phyloP scores from a whole-genome alignment of 2,888 invertebrate genomes.

The Platycnemis pennipes region DNA sequence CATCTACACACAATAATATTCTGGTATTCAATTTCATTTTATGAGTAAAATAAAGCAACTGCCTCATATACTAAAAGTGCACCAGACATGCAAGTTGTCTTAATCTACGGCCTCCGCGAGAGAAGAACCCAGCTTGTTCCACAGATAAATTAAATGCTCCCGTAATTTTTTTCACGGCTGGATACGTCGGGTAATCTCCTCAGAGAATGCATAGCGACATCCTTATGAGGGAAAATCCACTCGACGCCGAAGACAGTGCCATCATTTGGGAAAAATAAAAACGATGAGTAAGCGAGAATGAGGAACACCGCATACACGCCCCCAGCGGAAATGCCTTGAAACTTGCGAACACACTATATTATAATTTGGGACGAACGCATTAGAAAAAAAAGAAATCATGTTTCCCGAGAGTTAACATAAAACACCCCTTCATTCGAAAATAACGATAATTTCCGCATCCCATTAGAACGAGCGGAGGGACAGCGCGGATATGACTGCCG shows the following conservation, averaged over 20 bases:
- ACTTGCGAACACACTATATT: background rate
- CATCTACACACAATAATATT: too few species aligned
- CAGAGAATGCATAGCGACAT: too few species aligned
- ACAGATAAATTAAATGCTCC: too few species aligned
- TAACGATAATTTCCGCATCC: constrained; percentile 28
- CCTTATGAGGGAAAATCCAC: background rate
- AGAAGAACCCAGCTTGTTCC: too few species aligned
- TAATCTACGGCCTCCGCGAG: too few species aligned
- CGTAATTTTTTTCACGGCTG: too few species aligned
- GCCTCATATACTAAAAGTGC: too few species aligned
- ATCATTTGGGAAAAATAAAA: background rate
- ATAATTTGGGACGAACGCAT: background rate
- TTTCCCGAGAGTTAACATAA: too few species aligned
- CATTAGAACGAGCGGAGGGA: background rate
- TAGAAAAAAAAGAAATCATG: background rate
- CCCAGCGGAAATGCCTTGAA: background rate
- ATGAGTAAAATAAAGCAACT: too few species aligned
- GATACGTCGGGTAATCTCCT: too few species aligned
- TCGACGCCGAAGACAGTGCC: background rate
- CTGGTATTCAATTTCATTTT: too few species aligned
- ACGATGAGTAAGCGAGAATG: background rate
- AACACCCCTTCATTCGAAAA: background rate
- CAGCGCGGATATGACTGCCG: background rate
- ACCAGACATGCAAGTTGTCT: too few species aligned
- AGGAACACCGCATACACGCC: background rate